Evolutionary conservation across 1,140 invertebrate species (phyloP), one percentile per base, ranked within the genome.

Genomic region (Battus philenor): DNA sequence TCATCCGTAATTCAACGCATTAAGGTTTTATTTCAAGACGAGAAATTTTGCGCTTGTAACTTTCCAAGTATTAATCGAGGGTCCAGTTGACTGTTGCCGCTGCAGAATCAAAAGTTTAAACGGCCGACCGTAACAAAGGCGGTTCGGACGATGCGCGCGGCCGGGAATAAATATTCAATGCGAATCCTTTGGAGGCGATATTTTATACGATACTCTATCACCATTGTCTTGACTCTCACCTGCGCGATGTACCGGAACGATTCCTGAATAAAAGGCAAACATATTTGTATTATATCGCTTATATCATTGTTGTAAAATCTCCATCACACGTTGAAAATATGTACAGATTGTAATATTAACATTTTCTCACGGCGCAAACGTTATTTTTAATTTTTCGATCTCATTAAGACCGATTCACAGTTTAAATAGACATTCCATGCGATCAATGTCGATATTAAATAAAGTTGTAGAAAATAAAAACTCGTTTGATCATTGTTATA

Each of bases 81-180:
- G 81, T 82, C 78, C 78, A 78, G 73, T 81, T 78, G 64, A 79
- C 61, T 82, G 71, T 81, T 73, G 72, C 68, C 74, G 76, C 77
- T 79, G 81, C 81, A 79, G 78, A 82, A 85, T 85, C 73, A 82
- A 85, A 85, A 85, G 81, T 85, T 85, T 85, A 85, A 85, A 85
- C 81, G 81, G 76, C 62, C 77, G 69, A 56, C 58, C 75, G 76
- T 77, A 85, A 85, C 78, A 85, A 85, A 82, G 75, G 73, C 56
- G 59, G 66, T 47, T 75, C 68, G 76, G 76, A 78, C 73, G 68
- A 60, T 53, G 66, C 68, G 59, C 69, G 68, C 59, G 64, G 53
- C 58, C 31, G 57, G 68, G 69, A 72, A 85, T 85, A 82, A 82
- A 85, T 85, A 82, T 82, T 82, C 75, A 73, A 82, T 80, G 68